These are phyloP conservation scores for Adelphocoris suturalis DNA, from an alignment of 2,888 invertebrate species.

Conservation along the genomic window DNA sequence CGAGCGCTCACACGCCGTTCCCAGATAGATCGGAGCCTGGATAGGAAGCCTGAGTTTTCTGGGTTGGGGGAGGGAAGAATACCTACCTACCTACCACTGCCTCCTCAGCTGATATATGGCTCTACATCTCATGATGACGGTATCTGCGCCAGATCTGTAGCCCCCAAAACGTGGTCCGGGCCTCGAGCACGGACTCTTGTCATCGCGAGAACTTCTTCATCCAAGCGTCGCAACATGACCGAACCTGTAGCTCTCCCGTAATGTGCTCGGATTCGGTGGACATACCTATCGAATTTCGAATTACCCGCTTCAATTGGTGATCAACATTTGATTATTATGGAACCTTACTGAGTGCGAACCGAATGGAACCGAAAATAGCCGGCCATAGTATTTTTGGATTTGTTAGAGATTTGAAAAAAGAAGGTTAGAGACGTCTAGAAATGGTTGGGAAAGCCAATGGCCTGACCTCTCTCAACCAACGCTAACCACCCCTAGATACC, in stretches of 20 bases:
- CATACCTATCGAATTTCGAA: neutral
- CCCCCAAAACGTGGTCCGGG: conserved; percentile 50
- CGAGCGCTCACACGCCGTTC: conserved; percentile 43
- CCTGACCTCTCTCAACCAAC: too few species aligned
- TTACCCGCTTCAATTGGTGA: neutral
- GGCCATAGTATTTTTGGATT: too few species aligned
- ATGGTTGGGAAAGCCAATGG: too few species aligned
- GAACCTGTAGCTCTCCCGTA: neutral
- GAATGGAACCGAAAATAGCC: too few species aligned
- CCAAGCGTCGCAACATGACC: neutral
- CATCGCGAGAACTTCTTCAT: conserved; percentile 55
- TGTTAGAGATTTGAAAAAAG: too few species aligned
- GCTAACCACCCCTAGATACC: too few species aligned
- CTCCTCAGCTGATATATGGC: conserved; percentile 33
- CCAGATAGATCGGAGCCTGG: conserved; percentile 44
- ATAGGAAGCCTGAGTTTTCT: conserved; percentile 17
- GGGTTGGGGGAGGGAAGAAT: conserved; percentile 7
- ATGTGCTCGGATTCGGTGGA: neutral
- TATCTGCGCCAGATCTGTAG: conserved; percentile 60
- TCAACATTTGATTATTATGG: too few species aligned
- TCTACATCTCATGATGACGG: conserved; percentile 57
- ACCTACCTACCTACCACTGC: conserved; percentile 21
- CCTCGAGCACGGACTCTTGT: conserved; percentile 53
- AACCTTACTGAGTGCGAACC: too few species aligned
- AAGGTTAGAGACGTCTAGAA: too few species aligned